These are phyloP conservation scores for Mustelus asterias DNA, from an alignment of 2,113 vertebrate species.

Conservation along the genomic window DNA sequence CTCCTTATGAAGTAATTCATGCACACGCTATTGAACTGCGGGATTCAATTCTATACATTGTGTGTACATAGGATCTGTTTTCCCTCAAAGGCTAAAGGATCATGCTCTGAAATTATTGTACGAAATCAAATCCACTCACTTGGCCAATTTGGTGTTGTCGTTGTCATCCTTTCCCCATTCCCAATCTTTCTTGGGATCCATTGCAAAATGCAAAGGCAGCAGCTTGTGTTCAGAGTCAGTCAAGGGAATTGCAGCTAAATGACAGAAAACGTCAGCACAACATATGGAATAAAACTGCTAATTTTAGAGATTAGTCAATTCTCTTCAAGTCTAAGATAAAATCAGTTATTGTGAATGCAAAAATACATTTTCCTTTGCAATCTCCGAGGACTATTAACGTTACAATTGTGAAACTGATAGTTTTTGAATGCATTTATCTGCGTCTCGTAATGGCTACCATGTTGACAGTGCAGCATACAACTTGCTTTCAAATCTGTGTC, in stretches of 20 bases:
- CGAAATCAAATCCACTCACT: slow-evolving; percentile 62
- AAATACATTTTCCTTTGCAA: slow-evolving; percentile 14
- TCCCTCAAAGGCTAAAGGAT: not conserved
- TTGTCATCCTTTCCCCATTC: slow-evolving; percentile 94
- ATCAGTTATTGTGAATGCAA: not conserved
- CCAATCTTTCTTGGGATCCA: slow-evolving; percentile 95
- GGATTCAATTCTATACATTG: not conserved
- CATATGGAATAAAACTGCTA: not conserved
- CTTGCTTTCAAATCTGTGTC: not conserved
- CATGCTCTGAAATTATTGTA: not conserved
- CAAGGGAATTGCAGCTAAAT: slow-evolving; percentile 89
- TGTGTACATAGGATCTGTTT: not conserved
- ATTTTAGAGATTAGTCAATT: not conserved
- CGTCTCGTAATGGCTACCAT: not conserved
- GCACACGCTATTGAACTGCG: not conserved
- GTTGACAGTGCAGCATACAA: not conserved
- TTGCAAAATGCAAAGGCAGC: slow-evolving; percentile 91
- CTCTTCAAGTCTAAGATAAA: not conserved
- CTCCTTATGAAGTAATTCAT: not conserved
- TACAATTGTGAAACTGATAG: not conserved
- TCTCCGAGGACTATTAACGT: not conserved
- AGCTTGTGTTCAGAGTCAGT: slow-evolving; percentile 98
- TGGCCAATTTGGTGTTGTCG: slow-evolving; percentile 85
- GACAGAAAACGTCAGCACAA: not conserved
- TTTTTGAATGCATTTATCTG: not conserved